A percentile compares a stretch with the other conserved stretches of the same genome.
These are phyloP conservation scores for Acholoe squamosa DNA, from an alignment of 2,888 invertebrate species.

Conservation along the genomic window DNA sequence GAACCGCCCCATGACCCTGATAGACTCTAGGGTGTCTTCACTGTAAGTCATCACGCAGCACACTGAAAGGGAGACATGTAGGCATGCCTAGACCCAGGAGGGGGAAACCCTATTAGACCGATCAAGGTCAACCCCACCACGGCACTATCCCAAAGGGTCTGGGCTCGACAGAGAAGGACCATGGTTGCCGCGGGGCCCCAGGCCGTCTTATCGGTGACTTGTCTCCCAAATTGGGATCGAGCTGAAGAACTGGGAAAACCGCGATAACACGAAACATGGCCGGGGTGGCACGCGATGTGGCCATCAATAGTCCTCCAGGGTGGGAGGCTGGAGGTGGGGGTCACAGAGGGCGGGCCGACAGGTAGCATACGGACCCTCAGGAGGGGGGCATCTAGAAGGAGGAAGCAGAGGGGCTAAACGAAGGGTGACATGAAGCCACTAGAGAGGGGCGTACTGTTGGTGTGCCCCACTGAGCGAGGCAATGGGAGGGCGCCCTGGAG, in stretches of 20 bases:
- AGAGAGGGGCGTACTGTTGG: background rate
- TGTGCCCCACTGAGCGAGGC: background rate
- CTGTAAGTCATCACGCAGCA: too few relatives aligned
- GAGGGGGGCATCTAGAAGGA: background rate
- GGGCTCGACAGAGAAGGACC: background rate
- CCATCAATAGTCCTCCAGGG: conserved; percentile 48
- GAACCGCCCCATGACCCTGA: background rate
- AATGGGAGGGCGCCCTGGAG: background rate
- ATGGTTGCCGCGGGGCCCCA: too few relatives aligned
- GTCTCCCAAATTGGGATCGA: conserved; percentile 56
- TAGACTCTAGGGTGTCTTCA: too few relatives aligned
- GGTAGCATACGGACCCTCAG: conserved; percentile 38
- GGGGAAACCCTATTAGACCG: conserved; percentile 41
- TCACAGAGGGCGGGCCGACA: background rate
- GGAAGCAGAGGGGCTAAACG: conserved; percentile 47
- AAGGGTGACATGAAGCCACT: conserved; percentile 28
- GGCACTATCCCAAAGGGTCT: background rate
- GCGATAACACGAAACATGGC: conserved; percentile 52
- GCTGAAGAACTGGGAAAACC: conserved; percentile 52
- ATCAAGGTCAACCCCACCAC: conserved; percentile 31
- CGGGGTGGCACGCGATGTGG: conserved; percentile 4
- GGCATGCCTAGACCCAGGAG: background rate
- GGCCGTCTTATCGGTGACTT: conserved; percentile 40
- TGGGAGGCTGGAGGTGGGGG: background rate
- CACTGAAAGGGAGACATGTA: background rate